Conservation (phyloP, 1,140 invertebrate genomes). For the Archivesica marissinica region DNA sequence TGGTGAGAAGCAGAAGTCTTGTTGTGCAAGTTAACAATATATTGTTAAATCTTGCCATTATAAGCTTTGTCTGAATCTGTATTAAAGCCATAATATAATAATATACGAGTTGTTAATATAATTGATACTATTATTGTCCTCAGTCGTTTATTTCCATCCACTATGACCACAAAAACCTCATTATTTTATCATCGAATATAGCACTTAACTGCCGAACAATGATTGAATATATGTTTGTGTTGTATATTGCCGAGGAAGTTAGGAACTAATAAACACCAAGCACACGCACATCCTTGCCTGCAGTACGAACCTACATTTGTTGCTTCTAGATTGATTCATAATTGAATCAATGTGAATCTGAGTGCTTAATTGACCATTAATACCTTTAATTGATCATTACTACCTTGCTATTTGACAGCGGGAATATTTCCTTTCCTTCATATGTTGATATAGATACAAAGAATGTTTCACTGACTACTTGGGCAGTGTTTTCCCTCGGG, state of each 20-base stretch:
- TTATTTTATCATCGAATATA: background rate
- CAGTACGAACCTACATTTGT: conserved; percentile 31
- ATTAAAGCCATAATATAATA: background rate
- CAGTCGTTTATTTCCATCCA: conserved; percentile 15
- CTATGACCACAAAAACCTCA: background rate
- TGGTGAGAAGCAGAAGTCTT: too few relatives aligned
- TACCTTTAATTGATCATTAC: conserved; percentile 35
- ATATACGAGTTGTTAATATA: background rate
- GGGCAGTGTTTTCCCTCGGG: background rate
- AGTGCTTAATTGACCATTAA: conserved; percentile 35
- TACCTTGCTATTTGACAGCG: background rate
- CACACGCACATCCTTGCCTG: conserved; percentile 15
- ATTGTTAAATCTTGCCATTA: background rate
- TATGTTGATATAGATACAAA: background rate
- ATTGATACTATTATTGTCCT: conserved; percentile 6
- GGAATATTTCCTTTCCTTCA: background rate
- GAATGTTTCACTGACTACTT: background rate
- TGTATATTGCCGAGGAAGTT: background rate
- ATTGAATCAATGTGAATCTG: conserved; percentile 57
- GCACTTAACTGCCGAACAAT: background rate
- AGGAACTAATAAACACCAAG: conserved; percentile 27
- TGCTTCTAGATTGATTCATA: conserved; percentile 59
- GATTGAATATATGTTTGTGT: conserved; percentile 24
- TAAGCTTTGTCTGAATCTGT: too few relatives aligned
- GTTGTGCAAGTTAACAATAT: background rate